Evolutionary conservation across 2,888 invertebrate species (phyloP).

Genomic region (Coremacera marginata): DNA sequence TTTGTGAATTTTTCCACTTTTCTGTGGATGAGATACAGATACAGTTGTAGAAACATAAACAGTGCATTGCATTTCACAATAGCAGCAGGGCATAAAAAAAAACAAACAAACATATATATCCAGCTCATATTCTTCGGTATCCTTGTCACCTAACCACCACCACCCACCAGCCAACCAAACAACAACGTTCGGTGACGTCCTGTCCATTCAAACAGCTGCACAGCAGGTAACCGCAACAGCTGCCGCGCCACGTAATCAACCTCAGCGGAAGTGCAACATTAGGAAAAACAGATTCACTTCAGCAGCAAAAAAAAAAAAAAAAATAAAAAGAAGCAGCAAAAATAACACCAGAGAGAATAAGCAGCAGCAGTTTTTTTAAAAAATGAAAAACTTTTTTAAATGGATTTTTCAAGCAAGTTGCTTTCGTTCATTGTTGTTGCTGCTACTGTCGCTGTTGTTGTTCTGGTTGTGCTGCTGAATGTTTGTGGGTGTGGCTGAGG

Average conservation of each 20-base stretch:
- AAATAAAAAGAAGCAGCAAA: slow-evolving; percentile 30
- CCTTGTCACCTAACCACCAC: background rate
- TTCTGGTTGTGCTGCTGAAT: background rate
- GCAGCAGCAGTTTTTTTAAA: slow-evolving; percentile 39
- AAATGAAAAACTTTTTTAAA: slow-evolving; percentile 48
- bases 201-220: slow-evolving; percentile 24
- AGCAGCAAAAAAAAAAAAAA: slow-evolving; percentile 13
- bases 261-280: slow-evolving; percentile 50
- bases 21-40: background rate
- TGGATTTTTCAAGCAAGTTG: background rate
- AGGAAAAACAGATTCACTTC: slow-evolving; percentile 45
- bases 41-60: background rate
- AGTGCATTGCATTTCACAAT: background rate
- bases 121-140: background rate
- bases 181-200: background rate
- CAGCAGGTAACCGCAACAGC: slow-evolving; percentile 49
- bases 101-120: background rate
- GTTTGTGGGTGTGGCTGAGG: background rate
- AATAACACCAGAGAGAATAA: slow-evolving; percentile 43
- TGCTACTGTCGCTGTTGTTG: background rate
- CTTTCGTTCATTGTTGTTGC: no score
- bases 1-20: background rate
- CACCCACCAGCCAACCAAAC: background rate
- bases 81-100: background rate
- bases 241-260: slow-evolving; percentile 52